Base-by-base conservation (phyloP, 2,797 vertebrate genomes). In the Epinephelus malabaricus region DNA sequence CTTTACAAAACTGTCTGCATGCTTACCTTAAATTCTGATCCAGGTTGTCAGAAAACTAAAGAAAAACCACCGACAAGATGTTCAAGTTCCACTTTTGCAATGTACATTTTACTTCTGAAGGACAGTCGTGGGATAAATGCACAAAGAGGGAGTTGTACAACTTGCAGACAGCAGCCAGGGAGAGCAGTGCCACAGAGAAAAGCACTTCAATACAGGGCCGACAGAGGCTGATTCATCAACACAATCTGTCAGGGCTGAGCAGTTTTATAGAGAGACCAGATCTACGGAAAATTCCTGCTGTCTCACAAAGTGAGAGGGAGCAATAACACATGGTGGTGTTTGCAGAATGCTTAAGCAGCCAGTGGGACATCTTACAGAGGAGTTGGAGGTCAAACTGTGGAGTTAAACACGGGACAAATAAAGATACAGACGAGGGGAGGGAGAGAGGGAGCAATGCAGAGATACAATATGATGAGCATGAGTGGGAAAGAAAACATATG, bases 271-370 rank as follows among this genome's bases (percentile, higher is more conserved):
- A 83, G 66, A 59, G 10, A 73, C 27, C 66, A 78, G 65, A 87
- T 85, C 86, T 79, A 81, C 82, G 84, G 79, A 86, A 87, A 84
- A 87, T 45, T 79, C 76, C 84, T 62, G 78, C 83, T 50, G 80
- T 74, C 83, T 86, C 78, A 13, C 61, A 66, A 62, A 78, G 60
- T 23, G 47, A 71, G 56, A 45, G 27, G 59, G 77, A 78, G 73
- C 79, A 78, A 49, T 65, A 85, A 81, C 85, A 88, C 82, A 81
- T 56, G 76, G 65, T 49, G 82, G 18, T 78, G 88, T 88, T 86
- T 82, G 88, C 83, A 73, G 85, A 90, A 90, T 83, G 61, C 76
- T 82, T 65, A 82, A 86, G 49, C 81, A 81, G 79, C 76, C 72
- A 7, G 45, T 74, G 55, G 61, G 69, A 78, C 68, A 49, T 49